Percentiles rank a stretch among this genome's conserved stretches.
phyloP scores from a whole-genome alignment of 2,797 vertebrate species.

The Ispidina picta region DNA sequence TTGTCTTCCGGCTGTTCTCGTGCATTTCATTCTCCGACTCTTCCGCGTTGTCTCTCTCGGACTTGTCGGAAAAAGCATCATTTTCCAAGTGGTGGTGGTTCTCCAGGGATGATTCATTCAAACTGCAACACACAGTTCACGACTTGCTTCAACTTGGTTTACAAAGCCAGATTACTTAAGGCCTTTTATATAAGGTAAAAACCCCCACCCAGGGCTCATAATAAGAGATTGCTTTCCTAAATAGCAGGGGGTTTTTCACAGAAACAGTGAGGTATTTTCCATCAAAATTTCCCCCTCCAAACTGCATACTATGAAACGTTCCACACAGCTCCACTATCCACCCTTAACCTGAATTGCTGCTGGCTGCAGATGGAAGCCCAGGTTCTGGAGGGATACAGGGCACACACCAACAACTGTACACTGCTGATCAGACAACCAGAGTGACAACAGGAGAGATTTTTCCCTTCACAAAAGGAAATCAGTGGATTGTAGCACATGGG shows the following conservation, averaged over 20 bases:
- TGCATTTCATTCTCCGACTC: slow-evolving; percentile 86
- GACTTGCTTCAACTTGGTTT: background rate
- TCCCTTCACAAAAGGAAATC: background rate
- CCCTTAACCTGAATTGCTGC: background rate
- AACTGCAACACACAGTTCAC: slow-evolving; percentile 74
- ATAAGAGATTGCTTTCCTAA: background rate
- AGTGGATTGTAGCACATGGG: background rate
- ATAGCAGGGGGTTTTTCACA: background rate
- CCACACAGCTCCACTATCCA: background rate
- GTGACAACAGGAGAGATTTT: background rate
- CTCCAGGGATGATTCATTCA: slow-evolving; percentile 85
- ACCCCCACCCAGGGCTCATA: background rate
- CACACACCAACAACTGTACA: background rate
- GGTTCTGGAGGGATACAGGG: background rate
- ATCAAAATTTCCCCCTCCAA: background rate
- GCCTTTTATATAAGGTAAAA: background rate
- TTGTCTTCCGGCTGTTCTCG: slow-evolving; percentile 86
- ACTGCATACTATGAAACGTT: background rate
- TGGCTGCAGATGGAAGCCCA: background rate
- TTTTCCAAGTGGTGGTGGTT: slow-evolving; percentile 87
- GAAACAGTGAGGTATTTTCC: background rate
- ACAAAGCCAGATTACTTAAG: background rate
- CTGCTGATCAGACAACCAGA: background rate
- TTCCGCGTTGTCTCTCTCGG: slow-evolving; percentile 88
- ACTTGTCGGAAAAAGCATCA: slow-evolving; percentile 92